Conservation (phyloP, 92 coral and sea anemone genomes). For the Actinernus sp. region DNA sequence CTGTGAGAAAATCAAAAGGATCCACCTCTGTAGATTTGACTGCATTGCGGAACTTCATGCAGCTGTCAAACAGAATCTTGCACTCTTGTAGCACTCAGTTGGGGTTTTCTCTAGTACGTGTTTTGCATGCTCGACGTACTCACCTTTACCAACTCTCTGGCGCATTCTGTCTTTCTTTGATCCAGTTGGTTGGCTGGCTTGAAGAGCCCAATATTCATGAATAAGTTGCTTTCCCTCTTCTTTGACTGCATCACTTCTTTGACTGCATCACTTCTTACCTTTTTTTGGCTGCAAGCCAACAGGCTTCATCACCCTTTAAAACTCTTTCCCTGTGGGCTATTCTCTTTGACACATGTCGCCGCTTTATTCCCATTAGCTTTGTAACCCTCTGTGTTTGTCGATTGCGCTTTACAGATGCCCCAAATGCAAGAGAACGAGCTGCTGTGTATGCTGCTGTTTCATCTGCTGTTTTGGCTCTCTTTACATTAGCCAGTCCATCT, state of each 20-base stretch:
- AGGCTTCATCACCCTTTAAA: slow-evolving; percentile 8
- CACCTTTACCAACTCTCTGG: slow-evolving; percentile 29
- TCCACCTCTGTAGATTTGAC: not conserved
- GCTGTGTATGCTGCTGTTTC: slow-evolving; percentile 22
- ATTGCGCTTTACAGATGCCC: slow-evolving; percentile 3
- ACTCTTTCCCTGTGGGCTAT: not conserved
- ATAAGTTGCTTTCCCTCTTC: slow-evolving; percentile 4
- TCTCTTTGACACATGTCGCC: slow-evolving; percentile 11
- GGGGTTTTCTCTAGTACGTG: slow-evolving; percentile 68
- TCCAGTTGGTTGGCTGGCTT: slow-evolving; percentile 33
- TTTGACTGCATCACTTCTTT: too few relatives aligned
- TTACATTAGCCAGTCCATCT: slow-evolving; percentile 10
- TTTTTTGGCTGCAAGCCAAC: slow-evolving; percentile 19
- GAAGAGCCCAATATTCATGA: slow-evolving; percentile 21
- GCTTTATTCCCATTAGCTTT: slow-evolving; percentile 32
- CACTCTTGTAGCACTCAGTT: slow-evolving; percentile 45
- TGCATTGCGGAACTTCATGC: slow-evolving; percentile 54
- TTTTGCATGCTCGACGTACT: slow-evolving; percentile 52
- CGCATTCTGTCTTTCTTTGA: slow-evolving; percentile 3
- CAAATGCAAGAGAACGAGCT: slow-evolving; percentile 25
- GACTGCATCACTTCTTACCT: slow-evolving; percentile 20
- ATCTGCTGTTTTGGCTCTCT: slow-evolving; percentile 6
- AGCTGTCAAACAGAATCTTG: slow-evolving; percentile 33
- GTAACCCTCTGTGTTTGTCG: slow-evolving; percentile 17
- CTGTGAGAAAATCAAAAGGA: slow-evolving; percentile 16